A percentile compares a stretch with the other conserved stretches of the same genome.
Evolutionary conservation across 2,113 vertebrate species (phyloP).

Genomic region (Bothrops jararaca): DNA sequence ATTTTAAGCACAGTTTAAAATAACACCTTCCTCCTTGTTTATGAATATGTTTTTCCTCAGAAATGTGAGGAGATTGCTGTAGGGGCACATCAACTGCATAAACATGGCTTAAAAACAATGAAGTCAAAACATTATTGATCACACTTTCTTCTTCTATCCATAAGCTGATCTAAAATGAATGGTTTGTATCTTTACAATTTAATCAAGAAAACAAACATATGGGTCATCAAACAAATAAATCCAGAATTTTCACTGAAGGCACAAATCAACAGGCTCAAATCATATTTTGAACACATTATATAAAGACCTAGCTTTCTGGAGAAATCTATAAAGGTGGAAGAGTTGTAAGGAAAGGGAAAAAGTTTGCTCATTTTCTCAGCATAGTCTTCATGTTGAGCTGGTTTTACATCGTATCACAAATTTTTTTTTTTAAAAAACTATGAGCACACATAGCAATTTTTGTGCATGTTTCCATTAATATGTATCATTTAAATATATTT

Average conservation of each 20-base stretch:
- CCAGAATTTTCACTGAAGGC: neutral
- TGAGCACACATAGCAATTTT: neutral
- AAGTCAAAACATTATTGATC: neutral
- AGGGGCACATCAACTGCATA: neutral
- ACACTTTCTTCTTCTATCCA: neutral
- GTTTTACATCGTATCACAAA: neutral
- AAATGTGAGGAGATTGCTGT: neutral
- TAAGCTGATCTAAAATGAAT: neutral
- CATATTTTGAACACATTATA: neutral
- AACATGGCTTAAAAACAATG: neutral
- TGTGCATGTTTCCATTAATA: neutral
- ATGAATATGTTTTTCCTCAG: neutral
- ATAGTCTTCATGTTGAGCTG: neutral
- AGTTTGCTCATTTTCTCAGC: neutral
- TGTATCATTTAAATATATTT: neutral
- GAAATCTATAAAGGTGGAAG: neutral
- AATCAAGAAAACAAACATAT: neutral
- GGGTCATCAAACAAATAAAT: neutral
- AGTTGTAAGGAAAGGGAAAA: neutral
- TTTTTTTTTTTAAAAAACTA: neutral
- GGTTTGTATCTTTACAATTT: neutral
- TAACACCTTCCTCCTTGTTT: neutral
- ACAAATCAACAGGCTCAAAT: neutral
- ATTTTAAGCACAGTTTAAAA: neutral
- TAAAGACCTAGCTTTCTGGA: neutral